A percentile compares a stretch with the other conserved stretches of the same genome.
phyloP scores from a whole-genome alignment of 1,140 invertebrate genomes.

The Papilio polytes region DNA sequence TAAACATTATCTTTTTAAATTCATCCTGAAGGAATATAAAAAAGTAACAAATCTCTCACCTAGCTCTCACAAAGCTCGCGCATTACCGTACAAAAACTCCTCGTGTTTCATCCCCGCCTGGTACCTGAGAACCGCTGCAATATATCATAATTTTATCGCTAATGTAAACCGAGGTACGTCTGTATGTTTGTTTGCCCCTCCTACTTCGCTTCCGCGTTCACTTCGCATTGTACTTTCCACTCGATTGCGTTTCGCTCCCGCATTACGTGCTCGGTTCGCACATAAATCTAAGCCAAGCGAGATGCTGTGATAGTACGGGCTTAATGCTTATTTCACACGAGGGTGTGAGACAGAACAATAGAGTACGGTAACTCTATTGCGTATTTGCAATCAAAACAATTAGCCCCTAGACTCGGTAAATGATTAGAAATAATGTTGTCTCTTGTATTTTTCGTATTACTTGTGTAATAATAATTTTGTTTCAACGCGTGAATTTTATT shows the following conservation, averaged over 20 bases:
- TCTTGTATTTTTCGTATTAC: too few species aligned
- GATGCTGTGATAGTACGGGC: conserved; percentile 15
- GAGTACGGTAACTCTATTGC: too few species aligned
- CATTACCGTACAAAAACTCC: conserved; percentile 35
- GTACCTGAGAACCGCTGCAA: conserved; percentile 46
- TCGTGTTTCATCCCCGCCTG: conserved; percentile 27
- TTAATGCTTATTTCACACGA: conserved; percentile 15
- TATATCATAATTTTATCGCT: conserved; percentile 78
- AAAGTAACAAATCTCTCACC: conserved; percentile 27
- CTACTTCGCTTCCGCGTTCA: conserved; percentile 43
- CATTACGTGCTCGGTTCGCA: conserved; percentile 33
- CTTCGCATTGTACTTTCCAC: conserved; percentile 54
- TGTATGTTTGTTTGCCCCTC: conserved; percentile 49
- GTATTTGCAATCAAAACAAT: not conserved
- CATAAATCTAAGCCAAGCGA: conserved; percentile 35
- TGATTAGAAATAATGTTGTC: too few species aligned
- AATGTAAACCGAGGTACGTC: conserved; percentile 67
- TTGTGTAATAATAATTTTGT: too few species aligned
- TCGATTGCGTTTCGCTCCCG: conserved; percentile 48
- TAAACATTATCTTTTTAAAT: not conserved
- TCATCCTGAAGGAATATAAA: conserved; percentile 1
- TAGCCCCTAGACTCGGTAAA: not conserved
- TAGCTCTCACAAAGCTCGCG: conserved; percentile 34
- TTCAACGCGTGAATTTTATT: not conserved
- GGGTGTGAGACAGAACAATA: not conserved